Base-by-base conservation (phyloP, 2,113 vertebrate species). In the Nibea coibor region DNA sequence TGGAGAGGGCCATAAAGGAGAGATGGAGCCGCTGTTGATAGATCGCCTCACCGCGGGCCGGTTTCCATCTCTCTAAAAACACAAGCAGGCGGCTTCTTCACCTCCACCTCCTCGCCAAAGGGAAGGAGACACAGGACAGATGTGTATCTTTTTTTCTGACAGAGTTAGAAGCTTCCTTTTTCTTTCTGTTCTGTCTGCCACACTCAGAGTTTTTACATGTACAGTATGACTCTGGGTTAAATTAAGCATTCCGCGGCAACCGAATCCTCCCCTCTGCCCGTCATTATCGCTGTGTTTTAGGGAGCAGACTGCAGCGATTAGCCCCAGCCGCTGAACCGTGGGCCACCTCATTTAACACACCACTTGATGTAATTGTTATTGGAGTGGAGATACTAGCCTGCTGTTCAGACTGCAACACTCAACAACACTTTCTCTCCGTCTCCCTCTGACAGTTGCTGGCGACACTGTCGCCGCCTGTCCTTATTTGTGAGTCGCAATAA, bases 321-420 rank as follows among this genome's bases (percentile, higher is more conserved):
- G 88, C 81, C 81, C 72, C 50, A 59, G 81, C 87, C 87, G 72
- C 84, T 91, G 88, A 92, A 90, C 88, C 76, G 45, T 82, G 87
- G 81, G 84, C 87, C 88, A 75, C 90, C 87, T 91, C 88, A 86
- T 93, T 93, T 87, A 93, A 88, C 91, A 92, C 91, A 90, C 62
- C 89, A 88, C 89, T 92, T 90, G 71, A 83, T 88, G 84, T 88
- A 89, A 92, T 91, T 91, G 91, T 92, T 91, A 91, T 85, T 88
- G 76, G 88, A 89, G 87, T 80, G 85, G 81, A 87, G 89, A 90
- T 86, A 81, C 82, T 59, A 58, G 62, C 76, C 89, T 71, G 83
- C 86, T 86, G 89, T 53, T 83, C 78, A 75, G 24, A 43, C 77
- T 9, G 68, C 67, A 48, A 45, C 65, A 20, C 24, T 28, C 28